These are phyloP conservation scores for Caenorhabditis remanei DNA, from an alignment of 1,140 invertebrate genomes.

Conservation along the genomic window DNA sequence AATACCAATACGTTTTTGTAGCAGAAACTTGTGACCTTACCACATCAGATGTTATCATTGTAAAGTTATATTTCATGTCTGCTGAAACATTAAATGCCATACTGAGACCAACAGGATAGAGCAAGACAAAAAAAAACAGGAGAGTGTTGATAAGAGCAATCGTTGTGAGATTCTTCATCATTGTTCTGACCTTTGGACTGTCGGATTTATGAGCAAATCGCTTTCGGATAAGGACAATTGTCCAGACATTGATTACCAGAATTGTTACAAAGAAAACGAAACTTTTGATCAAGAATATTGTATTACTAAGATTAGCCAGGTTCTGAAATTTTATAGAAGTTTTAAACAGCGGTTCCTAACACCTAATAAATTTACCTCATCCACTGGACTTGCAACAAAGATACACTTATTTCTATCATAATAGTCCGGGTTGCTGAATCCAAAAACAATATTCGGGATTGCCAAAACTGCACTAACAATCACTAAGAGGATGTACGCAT, in stretches of 20 bases:
- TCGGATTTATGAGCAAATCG: neutral
- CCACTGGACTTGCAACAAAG: no score
- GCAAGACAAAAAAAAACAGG: neutral
- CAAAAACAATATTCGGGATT: no score
- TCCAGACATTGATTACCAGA: neutral
- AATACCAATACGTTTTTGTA: no score
- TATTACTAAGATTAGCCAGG: no score
- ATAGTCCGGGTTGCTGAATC: no score
- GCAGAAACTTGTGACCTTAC: neutral
- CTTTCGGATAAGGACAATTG: neutral
- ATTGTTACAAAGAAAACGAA: neutral
- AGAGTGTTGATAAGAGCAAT: neutral
- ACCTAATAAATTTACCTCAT: no score
- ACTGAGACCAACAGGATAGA: neutral
- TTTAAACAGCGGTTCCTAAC: no score
- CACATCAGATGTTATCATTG: neutral
- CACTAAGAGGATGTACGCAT: no score
- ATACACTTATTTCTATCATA: no score
- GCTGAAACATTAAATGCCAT: neutral
- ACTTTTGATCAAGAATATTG: no score
- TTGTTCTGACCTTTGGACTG: neutral
- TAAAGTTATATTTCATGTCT: neutral
- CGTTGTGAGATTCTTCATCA: neutral
- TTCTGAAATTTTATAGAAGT: no score
- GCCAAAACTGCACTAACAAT: no score